Percentiles rank a stretch among this genome's conserved stretches.
Conservation (phyloP, 1,140 invertebrate genomes). For the Lysiphlebus fabarum region DNA sequence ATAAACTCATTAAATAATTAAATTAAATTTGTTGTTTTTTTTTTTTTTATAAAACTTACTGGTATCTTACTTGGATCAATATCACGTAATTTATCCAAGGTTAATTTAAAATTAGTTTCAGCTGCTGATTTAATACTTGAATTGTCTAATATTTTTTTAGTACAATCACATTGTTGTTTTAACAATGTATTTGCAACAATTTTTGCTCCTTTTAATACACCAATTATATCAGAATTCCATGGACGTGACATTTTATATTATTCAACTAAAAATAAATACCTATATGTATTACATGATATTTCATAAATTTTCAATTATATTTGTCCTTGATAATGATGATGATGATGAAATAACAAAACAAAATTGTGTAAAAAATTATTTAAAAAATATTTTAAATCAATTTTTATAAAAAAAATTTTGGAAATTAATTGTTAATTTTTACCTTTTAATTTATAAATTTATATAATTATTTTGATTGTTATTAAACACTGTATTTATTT, state of each 20-base stretch:
- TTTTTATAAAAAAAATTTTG: too few relatives aligned
- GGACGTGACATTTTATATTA: conserved; percentile 38
- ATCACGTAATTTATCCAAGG: conserved; percentile 35
- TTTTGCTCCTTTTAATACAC: conserved; percentile 41
- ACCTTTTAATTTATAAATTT: too few relatives aligned
- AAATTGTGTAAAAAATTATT: too few relatives aligned
- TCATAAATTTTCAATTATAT: too few relatives aligned
- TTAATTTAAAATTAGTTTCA: conserved; percentile 34
- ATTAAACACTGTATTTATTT: too few relatives aligned
- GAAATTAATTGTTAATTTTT: too few relatives aligned
- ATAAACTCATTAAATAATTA: not conserved
- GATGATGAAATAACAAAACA: too few relatives aligned
- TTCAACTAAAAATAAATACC: too few relatives aligned
- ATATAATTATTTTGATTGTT: too few relatives aligned
- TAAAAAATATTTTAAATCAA: too few relatives aligned
- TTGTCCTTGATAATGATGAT: too few relatives aligned
- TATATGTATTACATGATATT: too few relatives aligned
- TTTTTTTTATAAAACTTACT: conserved; percentile 44
- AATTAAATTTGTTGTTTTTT: not conserved
- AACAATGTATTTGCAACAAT: conserved; percentile 40
- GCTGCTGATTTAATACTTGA: conserved; percentile 40
- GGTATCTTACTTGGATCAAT: conserved; percentile 51
- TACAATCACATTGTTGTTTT: conserved; percentile 40
- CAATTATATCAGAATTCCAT: conserved; percentile 43
- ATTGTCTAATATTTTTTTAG: conserved; percentile 37